Percentiles rank a stretch among this genome's conserved stretches.
phyloP scores from a whole-genome alignment of 2,797 vertebrate genomes.

The Hephaestus fuliginosus region DNA sequence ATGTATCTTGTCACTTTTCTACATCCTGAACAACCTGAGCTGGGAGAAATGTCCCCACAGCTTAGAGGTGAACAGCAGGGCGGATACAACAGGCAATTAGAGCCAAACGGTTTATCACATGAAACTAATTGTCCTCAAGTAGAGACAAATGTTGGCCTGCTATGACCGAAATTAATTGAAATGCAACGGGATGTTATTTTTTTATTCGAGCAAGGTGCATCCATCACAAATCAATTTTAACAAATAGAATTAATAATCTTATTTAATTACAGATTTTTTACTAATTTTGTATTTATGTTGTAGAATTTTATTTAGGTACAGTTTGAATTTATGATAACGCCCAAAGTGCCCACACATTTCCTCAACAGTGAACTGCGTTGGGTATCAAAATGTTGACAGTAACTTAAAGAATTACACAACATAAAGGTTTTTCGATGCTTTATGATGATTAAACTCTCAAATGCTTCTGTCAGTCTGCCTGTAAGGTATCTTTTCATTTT shows the following conservation, averaged over 20 bases:
- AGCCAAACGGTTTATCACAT: conserved; percentile 18
- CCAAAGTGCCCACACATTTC: background rate
- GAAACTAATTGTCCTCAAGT: conserved; percentile 26
- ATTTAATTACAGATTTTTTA: background rate
- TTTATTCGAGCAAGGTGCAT: background rate
- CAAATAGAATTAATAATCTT: background rate
- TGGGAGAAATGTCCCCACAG: conserved; percentile 5
- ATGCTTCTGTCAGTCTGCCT: background rate
- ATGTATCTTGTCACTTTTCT: conserved; percentile 13
- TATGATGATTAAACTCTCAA: background rate
- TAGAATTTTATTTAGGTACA: background rate
- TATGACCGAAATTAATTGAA: conserved; percentile 1
- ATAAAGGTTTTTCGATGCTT: background rate
- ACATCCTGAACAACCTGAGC: background rate
- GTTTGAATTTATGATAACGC: background rate
- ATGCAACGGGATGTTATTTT: background rate
- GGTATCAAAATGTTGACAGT: background rate
- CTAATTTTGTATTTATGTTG: background rate
- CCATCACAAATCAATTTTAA: background rate
- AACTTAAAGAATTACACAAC: background rate
- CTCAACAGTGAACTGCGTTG: background rate
- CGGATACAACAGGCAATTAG: conserved; percentile 25
- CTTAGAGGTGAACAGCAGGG: conserved; percentile 15
- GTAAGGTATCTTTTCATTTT: background rate
- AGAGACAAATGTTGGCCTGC: background rate